A percentile compares a stretch with the other conserved stretches of the same genome.
These are phyloP conservation scores for Centrocercus urophasianus DNA, from an alignment of 2,113 vertebrate genomes.

Conservation along the genomic window DNA sequence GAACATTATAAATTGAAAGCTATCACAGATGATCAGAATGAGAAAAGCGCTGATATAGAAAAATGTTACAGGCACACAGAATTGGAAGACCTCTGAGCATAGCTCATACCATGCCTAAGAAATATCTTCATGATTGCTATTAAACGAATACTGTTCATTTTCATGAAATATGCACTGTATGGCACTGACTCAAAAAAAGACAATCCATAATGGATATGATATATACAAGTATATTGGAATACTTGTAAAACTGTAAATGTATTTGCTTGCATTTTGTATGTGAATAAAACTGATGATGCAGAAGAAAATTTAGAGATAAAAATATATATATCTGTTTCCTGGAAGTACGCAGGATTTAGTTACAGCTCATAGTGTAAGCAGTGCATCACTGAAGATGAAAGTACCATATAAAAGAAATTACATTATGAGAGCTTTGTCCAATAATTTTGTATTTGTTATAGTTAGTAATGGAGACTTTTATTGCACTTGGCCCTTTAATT, in stretches of 20 bases:
- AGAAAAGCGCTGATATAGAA: constrained; percentile 65
- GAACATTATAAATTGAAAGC: constrained; percentile 71
- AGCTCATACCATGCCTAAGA: not conserved
- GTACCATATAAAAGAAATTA: not conserved
- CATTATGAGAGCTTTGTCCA: not conserved
- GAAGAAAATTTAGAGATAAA: not conserved
- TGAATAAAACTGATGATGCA: constrained; percentile 33
- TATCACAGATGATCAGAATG: constrained; percentile 59
- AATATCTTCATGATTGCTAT: not conserved
- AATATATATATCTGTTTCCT: not conserved
- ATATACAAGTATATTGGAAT: not conserved
- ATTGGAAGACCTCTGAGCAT: constrained; percentile 12
- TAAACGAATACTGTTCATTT: constrained; percentile 29
- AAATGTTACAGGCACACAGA: constrained; percentile 29
- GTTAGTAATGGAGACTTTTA: constrained; percentile 3
- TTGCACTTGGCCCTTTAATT: not conserved
- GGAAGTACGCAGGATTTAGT: not conserved
- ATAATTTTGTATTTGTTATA: not conserved
- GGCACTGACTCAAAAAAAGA: not conserved
- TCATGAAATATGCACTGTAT: not conserved
- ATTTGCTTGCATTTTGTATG: not conserved
- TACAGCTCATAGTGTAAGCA: constrained; percentile 10
- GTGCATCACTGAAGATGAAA: constrained; percentile 35
- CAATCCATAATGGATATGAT: not conserved
- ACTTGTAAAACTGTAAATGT: constrained; percentile 11